phyloP scores from a whole-genome alignment of 2,888 invertebrate genomes.

The Drosophila kuntzei region DNA sequence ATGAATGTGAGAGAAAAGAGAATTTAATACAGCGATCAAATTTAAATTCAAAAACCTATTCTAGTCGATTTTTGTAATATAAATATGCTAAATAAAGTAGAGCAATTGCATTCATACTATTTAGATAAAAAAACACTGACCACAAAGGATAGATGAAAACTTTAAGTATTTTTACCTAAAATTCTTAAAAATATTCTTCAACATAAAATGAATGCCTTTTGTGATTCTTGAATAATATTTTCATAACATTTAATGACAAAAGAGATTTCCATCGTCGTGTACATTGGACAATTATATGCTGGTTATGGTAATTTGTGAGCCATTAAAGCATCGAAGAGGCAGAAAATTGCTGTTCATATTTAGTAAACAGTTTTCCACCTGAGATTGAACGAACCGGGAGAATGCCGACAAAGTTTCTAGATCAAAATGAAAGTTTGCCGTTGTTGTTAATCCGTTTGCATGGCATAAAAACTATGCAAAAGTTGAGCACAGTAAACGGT shows the following conservation, averaged over 20 bases:
- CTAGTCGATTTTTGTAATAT: too few species aligned
- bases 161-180: background rate
- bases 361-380: constrained; percentile 69
- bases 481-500: constrained; percentile 53
- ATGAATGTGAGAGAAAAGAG: background rate
- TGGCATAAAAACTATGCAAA: constrained; percentile 77
- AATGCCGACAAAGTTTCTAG: constrained; percentile 66
- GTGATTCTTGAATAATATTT: background rate
- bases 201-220: background rate
- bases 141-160: background rate
- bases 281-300: constrained; percentile 13
- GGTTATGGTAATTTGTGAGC: constrained; percentile 49
- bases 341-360: constrained; percentile 59
- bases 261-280: background rate
- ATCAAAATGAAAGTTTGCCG: constrained; percentile 76
- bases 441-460: constrained; percentile 78
- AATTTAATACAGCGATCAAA: too few species aligned
- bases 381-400: constrained; percentile 44
- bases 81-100: too few species aligned
- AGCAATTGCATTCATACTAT: too few species aligned
- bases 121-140: too few species aligned
- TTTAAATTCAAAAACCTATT: background rate
- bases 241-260: background rate
- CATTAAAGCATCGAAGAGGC: constrained; percentile 57
- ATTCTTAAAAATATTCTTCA: background rate